Evolutionary conservation across 2,888 invertebrate genomes (phyloP), one percentile per base, ranked within the genome.

Genomic region (Gibbula magus): DNA sequence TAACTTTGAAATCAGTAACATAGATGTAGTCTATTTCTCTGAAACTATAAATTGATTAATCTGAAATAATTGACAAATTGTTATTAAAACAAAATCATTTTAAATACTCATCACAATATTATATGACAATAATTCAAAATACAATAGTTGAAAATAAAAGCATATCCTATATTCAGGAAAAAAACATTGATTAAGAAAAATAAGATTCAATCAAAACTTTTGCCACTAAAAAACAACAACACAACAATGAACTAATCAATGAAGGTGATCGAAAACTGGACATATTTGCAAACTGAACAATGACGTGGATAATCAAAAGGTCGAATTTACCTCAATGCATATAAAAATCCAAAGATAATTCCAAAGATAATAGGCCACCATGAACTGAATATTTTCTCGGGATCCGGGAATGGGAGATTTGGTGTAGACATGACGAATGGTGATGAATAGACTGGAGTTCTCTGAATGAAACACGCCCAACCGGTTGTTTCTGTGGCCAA

Each of bases 351-450:
- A 52, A 86, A 82, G 4, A 83, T 82, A 32, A 90, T 73, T 7
- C 90, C 91, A 53, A 92, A 87, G 13, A 90, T 79, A 20, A 91
- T 89, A 5, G 92, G 92, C 88, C 90, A 92, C 90, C 90, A 91
- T 1, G 91, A 91, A 52, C 89, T 85, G 82, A 91, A 90, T 20
- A 92, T 84, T 52, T 87, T 86, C 74, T 89, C 89, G 10, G 90
- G 90, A 79, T 89, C 83, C 1, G 89, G 90, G 84, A 89, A 86
- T 53, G 82, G 82, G n/a, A 81, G 77, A 39, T 25, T 25, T 25
- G 53, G 35, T 29, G 54, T 0, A 10, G 54, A 32, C 53, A 54
- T 75, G 75, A 52, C 10, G 35, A 45, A 45, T n/a, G 32, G 5
- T 45, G 32, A 20, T 22, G 70, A 70, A 35, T 16, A 35, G 35